A percentile compares a stretch with the other conserved stretches of the same genome.
Evolutionary conservation across 2,797 vertebrate species (phyloP).

Genomic region (Xenentodon cancila): DNA sequence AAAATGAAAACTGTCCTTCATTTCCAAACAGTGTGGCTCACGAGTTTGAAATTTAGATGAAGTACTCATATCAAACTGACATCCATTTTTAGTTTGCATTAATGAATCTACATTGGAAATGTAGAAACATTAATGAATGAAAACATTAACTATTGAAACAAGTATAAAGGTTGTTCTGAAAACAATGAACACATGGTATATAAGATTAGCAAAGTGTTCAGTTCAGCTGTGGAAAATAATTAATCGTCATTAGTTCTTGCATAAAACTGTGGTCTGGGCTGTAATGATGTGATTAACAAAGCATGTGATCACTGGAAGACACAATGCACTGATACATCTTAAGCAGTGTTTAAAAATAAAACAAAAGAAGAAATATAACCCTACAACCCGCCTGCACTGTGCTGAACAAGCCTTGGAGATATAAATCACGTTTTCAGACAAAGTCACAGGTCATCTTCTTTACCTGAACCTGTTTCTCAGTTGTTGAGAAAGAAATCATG

Average conservation of each 20-base stretch:
- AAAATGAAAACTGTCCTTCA: slow-evolving; percentile 4
- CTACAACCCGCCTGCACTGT: slow-evolving; percentile 7
- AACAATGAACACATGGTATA: not conserved
- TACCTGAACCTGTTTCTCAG: not conserved
- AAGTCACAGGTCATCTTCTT: slow-evolving; percentile 1
- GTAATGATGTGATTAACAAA: not conserved
- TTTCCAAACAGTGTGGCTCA: not conserved
- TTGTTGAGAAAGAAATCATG: not conserved
- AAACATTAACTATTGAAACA: not conserved
- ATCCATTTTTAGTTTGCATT: not conserved
- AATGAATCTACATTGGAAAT: not conserved
- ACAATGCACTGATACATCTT: not conserved
- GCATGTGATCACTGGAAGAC: not conserved
- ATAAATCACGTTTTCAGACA: slow-evolving; percentile 22
- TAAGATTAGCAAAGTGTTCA: too few species aligned
- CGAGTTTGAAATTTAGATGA: not conserved
- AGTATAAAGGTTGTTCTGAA: not conserved
- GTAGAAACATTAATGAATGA: not conserved
- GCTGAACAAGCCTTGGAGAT: slow-evolving; percentile 10
- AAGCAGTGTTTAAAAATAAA: slow-evolving; percentile 4
- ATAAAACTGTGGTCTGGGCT: too few species aligned
- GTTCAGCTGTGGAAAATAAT: not conserved
- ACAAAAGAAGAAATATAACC: not conserved
- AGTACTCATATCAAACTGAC: not conserved
- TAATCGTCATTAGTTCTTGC: too few species aligned